Evolutionary conservation across 1,140 invertebrate genomes (phyloP).

Genomic region (Drosophila novamexicana): DNA sequence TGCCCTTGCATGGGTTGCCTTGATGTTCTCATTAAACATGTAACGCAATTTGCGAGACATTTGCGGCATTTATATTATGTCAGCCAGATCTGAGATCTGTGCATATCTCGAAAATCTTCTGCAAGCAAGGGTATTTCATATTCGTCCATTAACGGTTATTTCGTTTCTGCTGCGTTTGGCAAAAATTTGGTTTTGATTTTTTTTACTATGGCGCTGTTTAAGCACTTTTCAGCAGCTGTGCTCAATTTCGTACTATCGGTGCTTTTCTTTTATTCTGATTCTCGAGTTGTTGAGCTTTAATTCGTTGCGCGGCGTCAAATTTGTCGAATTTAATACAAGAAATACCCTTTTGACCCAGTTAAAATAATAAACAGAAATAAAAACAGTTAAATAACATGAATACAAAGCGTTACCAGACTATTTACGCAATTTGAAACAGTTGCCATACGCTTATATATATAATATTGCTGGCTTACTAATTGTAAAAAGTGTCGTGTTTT

Average conservation of each 20-base stretch:
- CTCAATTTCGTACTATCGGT: conserved; percentile 54
- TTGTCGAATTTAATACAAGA: neutral
- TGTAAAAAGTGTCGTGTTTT: too few relatives aligned
- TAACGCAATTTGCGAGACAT: too few relatives aligned
- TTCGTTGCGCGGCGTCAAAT: conserved; percentile 1
- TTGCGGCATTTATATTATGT: too few relatives aligned
- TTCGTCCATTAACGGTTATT: neutral
- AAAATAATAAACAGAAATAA: neutral
- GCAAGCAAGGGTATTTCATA: neutral
- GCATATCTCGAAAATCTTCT: neutral
- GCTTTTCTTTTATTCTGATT: conserved; percentile 60
- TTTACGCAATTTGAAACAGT: neutral
- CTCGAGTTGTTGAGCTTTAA: conserved; percentile 30
- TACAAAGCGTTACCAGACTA: conserved; percentile 9
- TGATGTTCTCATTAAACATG: too few relatives aligned
- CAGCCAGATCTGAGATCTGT: too few relatives aligned
- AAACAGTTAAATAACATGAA: neutral
- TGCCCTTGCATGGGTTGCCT: neutral
- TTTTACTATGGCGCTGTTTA: conserved; percentile 32
- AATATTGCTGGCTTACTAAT: neutral
- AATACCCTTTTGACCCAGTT: neutral
- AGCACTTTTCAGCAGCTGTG: conserved; percentile 55
- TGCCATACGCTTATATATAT: neutral
- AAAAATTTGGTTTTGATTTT: conserved; percentile 17
- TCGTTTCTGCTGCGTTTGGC: conserved; percentile 53